A percentile compares a stretch with the other conserved stretches of the same genome.
Evolutionary conservation across 2,888 invertebrate genomes (phyloP).

Genomic region (Zygogramma bicolorata): DNA sequence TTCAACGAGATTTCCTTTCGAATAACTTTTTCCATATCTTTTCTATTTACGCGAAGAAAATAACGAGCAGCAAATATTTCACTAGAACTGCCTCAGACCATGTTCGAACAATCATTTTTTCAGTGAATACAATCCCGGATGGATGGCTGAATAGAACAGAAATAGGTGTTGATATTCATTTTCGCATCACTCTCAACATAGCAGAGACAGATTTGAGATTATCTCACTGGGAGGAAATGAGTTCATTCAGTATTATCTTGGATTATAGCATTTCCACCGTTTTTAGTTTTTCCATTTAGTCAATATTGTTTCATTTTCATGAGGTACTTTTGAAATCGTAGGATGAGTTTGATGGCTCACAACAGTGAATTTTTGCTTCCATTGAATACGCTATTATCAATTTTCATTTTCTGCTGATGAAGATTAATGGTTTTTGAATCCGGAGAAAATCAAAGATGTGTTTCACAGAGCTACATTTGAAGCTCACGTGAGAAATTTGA

Average conservation of each 20-base stretch:
- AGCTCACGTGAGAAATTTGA: too few relatives aligned
- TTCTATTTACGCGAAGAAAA: constrained; percentile 31
- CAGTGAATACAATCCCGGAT: not conserved
- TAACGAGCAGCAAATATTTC: constrained; percentile 29
- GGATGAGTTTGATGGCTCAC: too few relatives aligned
- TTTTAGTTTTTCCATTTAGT: not conserved
- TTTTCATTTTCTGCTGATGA: too few relatives aligned
- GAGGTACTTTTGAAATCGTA: too few relatives aligned
- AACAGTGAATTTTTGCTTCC: too few relatives aligned
- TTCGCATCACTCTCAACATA: not conserved
- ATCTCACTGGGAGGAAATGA: not conserved
- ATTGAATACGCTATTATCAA: too few relatives aligned
- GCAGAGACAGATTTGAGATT: not conserved
- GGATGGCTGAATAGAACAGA: not conserved
- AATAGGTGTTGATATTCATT: not conserved
- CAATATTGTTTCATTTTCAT: not conserved
- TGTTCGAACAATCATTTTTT: constrained; percentile 14
- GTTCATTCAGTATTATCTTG: not conserved
- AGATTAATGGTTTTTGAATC: too few relatives aligned
- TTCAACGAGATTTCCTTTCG: constrained; percentile 26
- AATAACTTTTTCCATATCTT: constrained; percentile 34
- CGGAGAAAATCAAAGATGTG: too few relatives aligned
- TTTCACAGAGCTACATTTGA: too few relatives aligned
- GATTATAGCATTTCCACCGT: not conserved
- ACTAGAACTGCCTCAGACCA: constrained; percentile 26